Evolutionary conservation across 2,888 invertebrate genomes (phyloP), one percentile per base, ranked within the genome.

Genomic region (Drosophila pseudotalamancana): DNA sequence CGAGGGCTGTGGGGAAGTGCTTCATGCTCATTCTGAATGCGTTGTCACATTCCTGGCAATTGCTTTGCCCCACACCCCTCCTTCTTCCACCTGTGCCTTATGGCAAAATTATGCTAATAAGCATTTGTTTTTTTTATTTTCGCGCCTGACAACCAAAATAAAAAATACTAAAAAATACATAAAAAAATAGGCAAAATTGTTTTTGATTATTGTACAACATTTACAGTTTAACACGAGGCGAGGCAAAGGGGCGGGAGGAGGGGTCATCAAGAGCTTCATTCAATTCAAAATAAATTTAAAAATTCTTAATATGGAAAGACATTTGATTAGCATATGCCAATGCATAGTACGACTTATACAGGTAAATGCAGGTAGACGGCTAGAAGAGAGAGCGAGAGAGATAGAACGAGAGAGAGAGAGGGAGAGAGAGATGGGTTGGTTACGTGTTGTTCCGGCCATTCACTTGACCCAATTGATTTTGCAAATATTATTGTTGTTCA

Each of bases 81-180:
- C n/a, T n/a, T n/a, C n/a, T n/a, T n/a, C n/a, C n/a, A n/a, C n/a
- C n/a, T n/a, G n/a, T n/a, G n/a, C n/a, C n/a, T 83, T 83, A 86
- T 86, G 73, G 84, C 87, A 72, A 80, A 77, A 84, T 86, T 83
- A 84, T 83, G 82, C 77, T 83, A 83, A 83, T 86, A 60, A 76
- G 32, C 84, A 83, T 86, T 83, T 83, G 87, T 84, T 63, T 80
- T 81, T 63, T 6, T 42, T 19, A 19, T 31, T 23, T 54, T 55
- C 55, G 34, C 64, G 34, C 63, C 68, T 50, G 21, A 8, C 50
- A 29, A 55, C 35, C 32, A n/a, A 3, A n/a, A 21, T 5, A 48
- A 45, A 35, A 12, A 14, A 8, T n/a, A 23, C 37, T 29, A 29
- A 34, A 56, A 57, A 11, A 14, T 14, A 35, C 40, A 34, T 16